Base-by-base conservation (phyloP, 2,888 invertebrate species). In the Orgyia antiqua region DNA sequence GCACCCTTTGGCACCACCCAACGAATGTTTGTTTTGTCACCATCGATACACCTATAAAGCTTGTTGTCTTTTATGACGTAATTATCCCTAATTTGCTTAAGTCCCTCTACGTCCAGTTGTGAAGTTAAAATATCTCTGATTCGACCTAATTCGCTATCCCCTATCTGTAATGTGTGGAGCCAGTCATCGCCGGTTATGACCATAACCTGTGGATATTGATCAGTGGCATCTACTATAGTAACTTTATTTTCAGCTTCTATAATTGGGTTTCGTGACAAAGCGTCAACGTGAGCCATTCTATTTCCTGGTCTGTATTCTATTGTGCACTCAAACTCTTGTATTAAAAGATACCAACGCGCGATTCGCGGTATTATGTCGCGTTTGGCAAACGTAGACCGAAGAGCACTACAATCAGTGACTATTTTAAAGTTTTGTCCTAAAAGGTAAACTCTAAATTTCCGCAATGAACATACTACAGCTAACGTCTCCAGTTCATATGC, bases 1-100 rank as follows among this genome's bases (percentile, higher is more conserved):
- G 26, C 29, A 3, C 27, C 24, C 13, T 27, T 26, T n/a, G 29
- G 34, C 2, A 34, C 29, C 1, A 29, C 34, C 24, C 25, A 33
- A 0, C 33, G 3, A 13, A 20, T 2, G 5, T 11, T 3, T 7
- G 11, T 6, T 9, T 25, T 19, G 3, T 20, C 20, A 3, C 9
- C 9, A 3, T 8, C 20, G 4, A 20, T 15, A 10, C 2, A 15
- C 3, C 18, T 13, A 13, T 10, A 31, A 1, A 31, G 5, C 6
- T 10, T 24, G n/a, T 29, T 20, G 25, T 24, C n/a, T 3, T 5
- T n/a, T 12, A 30, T 11, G 7, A 24, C 8, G 15, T 4, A 24
- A 24, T 15, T 30, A 15, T 30, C 18, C 10, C 8, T 25, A 13
- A 25, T 25, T n/a, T 31, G 10, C 10, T 4, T 5, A 4, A 23